These are phyloP conservation scores for Turritopsis dohrnii DNA, from an alignment of 30 jellyfish, hydroid and myxozoan genomes.

Conservation along the genomic window DNA sequence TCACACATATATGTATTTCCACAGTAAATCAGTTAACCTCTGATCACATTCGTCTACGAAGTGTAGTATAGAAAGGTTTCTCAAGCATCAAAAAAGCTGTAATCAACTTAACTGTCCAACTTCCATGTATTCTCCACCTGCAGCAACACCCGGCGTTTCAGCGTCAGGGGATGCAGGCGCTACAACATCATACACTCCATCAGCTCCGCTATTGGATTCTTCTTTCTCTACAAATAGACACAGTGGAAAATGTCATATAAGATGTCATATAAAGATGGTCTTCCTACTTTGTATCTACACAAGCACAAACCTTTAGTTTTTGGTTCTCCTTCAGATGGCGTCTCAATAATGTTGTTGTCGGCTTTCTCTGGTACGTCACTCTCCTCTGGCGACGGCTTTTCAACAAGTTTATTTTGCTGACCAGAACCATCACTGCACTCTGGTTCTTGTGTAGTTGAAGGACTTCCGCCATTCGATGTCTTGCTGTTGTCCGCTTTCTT, in stretches of 20 bases:
- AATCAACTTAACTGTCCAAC: neutral
- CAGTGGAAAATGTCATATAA: neutral
- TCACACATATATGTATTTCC: no score
- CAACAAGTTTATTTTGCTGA: neutral
- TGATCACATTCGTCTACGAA: neutral
- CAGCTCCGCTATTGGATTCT: neutral
- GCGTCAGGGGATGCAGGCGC: neutral
- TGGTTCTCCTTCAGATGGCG: neutral
- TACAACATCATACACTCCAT: neutral
- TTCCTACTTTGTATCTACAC: no score
- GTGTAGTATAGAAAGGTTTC: neutral
- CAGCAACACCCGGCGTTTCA: neutral
- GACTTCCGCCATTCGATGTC: no score
- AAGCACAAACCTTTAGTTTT: neutral
- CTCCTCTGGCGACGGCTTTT: neutral
- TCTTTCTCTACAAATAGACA: neutral
- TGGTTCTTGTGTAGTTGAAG: neutral
- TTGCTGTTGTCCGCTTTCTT: neutral
- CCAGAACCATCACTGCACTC: neutral
- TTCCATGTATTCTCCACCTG: neutral
- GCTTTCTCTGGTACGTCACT: neutral
- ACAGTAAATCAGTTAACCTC: no score
- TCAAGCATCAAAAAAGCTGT: neutral
- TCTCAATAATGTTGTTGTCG: neutral
- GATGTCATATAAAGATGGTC: neutral